Conservation (phyloP, 2,888 invertebrate genomes). For the Bembecia ichneumoniformis region DNA sequence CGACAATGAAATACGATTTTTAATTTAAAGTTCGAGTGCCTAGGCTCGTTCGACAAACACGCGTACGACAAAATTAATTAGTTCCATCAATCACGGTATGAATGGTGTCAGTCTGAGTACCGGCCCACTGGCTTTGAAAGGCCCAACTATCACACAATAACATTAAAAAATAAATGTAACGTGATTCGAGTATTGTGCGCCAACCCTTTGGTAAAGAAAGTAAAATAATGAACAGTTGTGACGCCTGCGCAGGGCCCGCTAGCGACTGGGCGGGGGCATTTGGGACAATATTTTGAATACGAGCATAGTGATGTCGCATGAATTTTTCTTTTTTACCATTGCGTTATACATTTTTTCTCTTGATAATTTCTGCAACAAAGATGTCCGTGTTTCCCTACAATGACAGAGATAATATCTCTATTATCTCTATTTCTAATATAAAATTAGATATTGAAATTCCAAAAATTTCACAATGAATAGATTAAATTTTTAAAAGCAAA, state of each 20-base stretch:
- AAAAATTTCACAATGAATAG: too few relatives aligned
- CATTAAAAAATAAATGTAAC: constrained; percentile 52
- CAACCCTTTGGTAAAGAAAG: constrained; percentile 39
- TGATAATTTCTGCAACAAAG: too few relatives aligned
- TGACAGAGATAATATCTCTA: too few relatives aligned
- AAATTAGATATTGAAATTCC: too few relatives aligned
- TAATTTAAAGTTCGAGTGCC: constrained; percentile 49
- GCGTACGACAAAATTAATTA: constrained; percentile 66
- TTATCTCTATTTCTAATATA: too few relatives aligned
- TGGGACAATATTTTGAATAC: constrained; percentile 56
- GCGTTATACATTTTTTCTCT: too few relatives aligned
- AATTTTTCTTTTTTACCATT: too few relatives aligned
- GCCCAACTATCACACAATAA: constrained; percentile 30
- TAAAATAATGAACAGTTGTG: constrained; percentile 31
- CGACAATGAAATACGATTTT: constrained; percentile 15
- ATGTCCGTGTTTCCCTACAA: too few relatives aligned
- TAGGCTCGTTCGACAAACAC: constrained; percentile 29
- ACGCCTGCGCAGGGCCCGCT: constrained; percentile 36
- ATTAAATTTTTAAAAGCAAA: too few relatives aligned
- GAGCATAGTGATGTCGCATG: too few relatives aligned
- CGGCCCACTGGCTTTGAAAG: constrained; percentile 56
- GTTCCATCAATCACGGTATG: constrained; percentile 65
- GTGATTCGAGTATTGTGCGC: constrained; percentile 57
- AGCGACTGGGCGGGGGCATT: constrained; percentile 44
- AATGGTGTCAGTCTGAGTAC: constrained; percentile 47